A percentile compares a stretch with the other conserved stretches of the same genome.
Conservation (phyloP, 2,888 invertebrate genomes). For the Caenorhabditis sinica region DNA sequence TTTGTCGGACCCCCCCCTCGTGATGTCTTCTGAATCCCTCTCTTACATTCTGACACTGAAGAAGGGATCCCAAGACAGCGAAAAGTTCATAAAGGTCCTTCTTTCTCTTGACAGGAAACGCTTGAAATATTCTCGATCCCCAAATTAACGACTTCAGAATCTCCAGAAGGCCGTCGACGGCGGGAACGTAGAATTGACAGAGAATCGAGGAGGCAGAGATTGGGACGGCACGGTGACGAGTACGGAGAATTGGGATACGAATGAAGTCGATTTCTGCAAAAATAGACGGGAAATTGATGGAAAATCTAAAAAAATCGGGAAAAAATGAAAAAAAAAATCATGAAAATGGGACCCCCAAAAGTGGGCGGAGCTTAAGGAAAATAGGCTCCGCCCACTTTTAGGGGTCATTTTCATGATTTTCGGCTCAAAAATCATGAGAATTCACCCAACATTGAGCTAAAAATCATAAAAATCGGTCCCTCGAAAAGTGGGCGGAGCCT, state of each 20-base stretch:
- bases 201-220: not conserved
- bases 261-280: not conserved
- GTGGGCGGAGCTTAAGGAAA: too few species aligned
- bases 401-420: too few species aligned
- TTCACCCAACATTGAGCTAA: too few species aligned
- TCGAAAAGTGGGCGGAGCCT: too few species aligned
- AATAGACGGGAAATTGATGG: not conserved
- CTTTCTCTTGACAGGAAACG: not conserved
- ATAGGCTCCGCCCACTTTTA: too few species aligned
- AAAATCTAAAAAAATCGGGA: too few species aligned
- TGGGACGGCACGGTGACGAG: not conserved
- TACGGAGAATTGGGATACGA: not conserved
- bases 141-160: not conserved
- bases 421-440: too few species aligned
- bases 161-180: not conserved
- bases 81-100: not conserved
- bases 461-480: too few species aligned
- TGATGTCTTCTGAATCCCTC: too few species aligned
- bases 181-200: constrained; percentile 1
- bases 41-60: not conserved
- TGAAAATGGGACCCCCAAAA: too few species aligned
- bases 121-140: not conserved
- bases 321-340: too few species aligned
- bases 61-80: not conserved
- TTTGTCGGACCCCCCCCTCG: too few species aligned